Evolutionary conservation across 1,140 invertebrate genomes (phyloP), one percentile per base, ranked within the genome.

Genomic region (Trichonephila clavipes): DNA sequence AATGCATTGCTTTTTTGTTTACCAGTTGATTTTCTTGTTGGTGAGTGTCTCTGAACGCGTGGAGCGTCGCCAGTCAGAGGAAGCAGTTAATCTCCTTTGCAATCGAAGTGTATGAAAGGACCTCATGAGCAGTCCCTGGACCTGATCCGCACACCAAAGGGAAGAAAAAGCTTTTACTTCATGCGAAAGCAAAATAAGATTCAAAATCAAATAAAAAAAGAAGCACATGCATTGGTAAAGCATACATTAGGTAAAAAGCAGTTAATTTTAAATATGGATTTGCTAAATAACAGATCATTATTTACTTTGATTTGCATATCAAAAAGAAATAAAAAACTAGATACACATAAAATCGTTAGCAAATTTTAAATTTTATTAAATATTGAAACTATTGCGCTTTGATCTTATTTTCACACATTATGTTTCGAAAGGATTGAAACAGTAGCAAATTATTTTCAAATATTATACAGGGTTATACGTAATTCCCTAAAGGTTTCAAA

Each of bases 1-100:
- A 51, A 51, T 51, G 44, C 8, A 51, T 51, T 51, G 44, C 8
- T 51, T 51, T 72, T 24, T 24, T 24, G 19, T 61, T 28, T 90
- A 90, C 88, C 64, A 90, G 69, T 77, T 28, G 40, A 72, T 90
- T 83, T 81, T 93, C 77, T 72, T 89, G 88, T 64, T 94, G 61
- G 81, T n/a, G 24, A 90, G 24, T 2, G 62, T n/a, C 28, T 93
- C 92, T 0, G 92, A 93, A 19, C 86, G 85, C 34, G 83, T 87
- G 28, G 93, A 94, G n/a, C 93, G 87, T 12, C 93, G 59, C 66
- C 59, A 89, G 51, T 94, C 93, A 2, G 93, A 94, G 4, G 93
- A 89, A 1, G 93, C 24, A 2, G 86, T 82, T n/a, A 94, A 44
- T 77, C 62, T 90, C 24, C 88, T 87, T 59, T 90, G 93, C 18